phyloP scores from a whole-genome alignment of 2,113 vertebrate genomes.

The Neotoma lepida region DNA sequence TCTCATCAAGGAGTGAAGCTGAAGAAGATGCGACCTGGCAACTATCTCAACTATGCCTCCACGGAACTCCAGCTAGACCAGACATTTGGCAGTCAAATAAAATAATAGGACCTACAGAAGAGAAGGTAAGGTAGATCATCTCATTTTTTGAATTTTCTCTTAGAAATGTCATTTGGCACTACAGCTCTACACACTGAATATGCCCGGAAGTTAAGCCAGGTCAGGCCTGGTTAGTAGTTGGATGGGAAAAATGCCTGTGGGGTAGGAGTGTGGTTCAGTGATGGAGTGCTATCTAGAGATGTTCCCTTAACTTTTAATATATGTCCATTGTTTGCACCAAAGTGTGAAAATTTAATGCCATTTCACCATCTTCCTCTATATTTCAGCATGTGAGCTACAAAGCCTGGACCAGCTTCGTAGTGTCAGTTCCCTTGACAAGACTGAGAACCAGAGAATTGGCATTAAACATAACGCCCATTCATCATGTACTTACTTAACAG shows the following conservation, averaged over 20 bases:
- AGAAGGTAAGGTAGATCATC: not conserved
- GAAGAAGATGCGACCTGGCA: not conserved
- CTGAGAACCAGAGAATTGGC: not conserved
- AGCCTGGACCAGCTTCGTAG: not conserved
- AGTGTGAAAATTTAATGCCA: not conserved
- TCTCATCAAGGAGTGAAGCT: not conserved
- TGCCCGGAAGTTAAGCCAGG: not conserved
- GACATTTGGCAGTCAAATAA: not conserved
- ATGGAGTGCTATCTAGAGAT: not conserved
- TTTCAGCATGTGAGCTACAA: not conserved
- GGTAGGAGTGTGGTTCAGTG: not conserved
- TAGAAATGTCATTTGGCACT: not conserved
- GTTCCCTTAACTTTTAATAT: not conserved
- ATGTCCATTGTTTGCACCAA: not conserved
- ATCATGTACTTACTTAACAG: not conserved
- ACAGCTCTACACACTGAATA: not conserved
- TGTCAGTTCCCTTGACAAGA: not conserved
- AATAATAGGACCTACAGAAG: not conserved
- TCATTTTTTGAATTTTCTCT: not conserved
- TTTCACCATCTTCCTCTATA: not conserved
- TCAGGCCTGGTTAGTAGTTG: not conserved
- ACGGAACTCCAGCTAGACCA: not conserved
- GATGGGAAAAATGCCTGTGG: not conserved
- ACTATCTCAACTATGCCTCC: not conserved
- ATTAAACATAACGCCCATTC: not conserved